Evolutionary conservation across 2,797 vertebrate species (phyloP).

Genomic region (Oreochromis mossambicus): DNA sequence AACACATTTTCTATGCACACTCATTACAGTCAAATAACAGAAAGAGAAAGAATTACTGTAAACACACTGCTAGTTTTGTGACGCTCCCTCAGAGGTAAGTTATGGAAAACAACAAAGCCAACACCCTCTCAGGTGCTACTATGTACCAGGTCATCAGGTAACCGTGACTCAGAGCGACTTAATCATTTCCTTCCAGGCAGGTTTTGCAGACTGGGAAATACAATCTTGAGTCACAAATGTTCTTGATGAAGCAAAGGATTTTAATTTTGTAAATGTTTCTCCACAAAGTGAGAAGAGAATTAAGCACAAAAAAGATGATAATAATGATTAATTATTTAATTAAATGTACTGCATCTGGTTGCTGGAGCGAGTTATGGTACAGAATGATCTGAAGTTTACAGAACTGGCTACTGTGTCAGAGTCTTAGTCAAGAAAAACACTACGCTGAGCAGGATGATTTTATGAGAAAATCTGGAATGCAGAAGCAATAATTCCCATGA

Average conservation of each 20-base stretch:
- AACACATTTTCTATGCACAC: not conserved
- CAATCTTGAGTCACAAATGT: not conserved
- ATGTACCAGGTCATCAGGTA: not conserved
- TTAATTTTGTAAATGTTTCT: not conserved
- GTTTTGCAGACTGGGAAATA: not conserved
- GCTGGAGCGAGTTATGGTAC: not conserved
- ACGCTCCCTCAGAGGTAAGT: not conserved
- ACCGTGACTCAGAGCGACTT: not conserved
- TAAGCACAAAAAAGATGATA: not conserved
- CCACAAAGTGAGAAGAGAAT: not conserved
- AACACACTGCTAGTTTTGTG: not conserved
- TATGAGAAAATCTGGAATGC: not conserved
- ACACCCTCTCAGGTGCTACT: not conserved
- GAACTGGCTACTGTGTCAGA: not conserved
- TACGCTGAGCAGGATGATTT: not conserved
- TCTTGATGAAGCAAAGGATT: not conserved
- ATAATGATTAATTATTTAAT: not conserved
- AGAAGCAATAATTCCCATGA: not conserved
- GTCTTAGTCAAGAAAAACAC: not conserved
- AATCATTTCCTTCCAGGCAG: not conserved
- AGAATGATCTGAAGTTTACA: not conserved
- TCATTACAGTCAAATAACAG: not conserved
- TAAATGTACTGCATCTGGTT: not conserved
- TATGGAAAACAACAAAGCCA: constrained; percentile 3
- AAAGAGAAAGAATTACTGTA: not conserved